Conservation (phyloP, 2,797 vertebrate genomes). For the Lates japonicus region DNA sequence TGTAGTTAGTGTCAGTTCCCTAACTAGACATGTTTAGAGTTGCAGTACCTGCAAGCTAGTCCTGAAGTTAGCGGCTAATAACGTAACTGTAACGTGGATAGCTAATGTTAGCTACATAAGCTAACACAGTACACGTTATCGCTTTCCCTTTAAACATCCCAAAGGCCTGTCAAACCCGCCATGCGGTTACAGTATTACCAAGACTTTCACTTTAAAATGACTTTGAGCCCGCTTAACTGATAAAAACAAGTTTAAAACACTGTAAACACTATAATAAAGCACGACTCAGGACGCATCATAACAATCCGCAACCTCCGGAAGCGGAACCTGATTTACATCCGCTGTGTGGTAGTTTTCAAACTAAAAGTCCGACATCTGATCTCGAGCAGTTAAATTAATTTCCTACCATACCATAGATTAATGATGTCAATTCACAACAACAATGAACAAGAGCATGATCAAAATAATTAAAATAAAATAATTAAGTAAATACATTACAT, state of each 20-base stretch:
- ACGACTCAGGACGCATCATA: neutral
- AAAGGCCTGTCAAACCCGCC: neutral
- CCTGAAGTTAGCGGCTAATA: constrained; percentile 15
- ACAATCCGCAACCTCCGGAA: constrained; percentile 19
- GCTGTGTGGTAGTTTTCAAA: neutral
- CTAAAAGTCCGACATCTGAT: constrained; percentile 21
- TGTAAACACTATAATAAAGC: neutral
- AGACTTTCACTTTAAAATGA: neutral
- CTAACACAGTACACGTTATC: constrained; percentile 19
- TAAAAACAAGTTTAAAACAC: neutral
- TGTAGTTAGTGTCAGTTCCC: neutral
- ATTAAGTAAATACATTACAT: neutral
- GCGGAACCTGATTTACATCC: neutral
- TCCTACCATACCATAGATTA: neutral
- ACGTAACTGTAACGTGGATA: neutral
- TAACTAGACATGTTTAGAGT: neutral
- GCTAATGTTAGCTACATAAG: constrained; percentile 57
- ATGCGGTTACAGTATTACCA: neutral
- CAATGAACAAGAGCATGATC: neutral
- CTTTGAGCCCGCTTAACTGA: rapidly evolving
- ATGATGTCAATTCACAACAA: neutral
- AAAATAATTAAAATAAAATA: too few relatives aligned
- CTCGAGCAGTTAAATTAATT: neutral
- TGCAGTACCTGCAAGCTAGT: constrained; percentile 54
- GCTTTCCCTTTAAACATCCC: constrained; percentile 19